Conservation (phyloP, 2,113 vertebrate species). For the Microtus montanus region DNA sequence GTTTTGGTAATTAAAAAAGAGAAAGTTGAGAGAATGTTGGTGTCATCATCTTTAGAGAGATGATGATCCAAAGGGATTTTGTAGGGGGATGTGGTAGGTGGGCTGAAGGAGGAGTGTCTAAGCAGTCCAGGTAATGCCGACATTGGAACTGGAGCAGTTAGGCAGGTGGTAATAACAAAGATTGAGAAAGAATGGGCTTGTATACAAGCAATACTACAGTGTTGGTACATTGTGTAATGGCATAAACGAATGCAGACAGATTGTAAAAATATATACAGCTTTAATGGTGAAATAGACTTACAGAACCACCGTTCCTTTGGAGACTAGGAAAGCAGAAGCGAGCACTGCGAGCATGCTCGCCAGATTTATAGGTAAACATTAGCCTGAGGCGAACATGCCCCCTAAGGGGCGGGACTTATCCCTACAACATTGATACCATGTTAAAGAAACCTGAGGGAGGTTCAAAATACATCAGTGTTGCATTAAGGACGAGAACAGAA, state of each 20-base stretch:
- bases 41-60: not conserved
- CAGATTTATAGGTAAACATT: too few species aligned
- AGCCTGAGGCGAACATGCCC: too few species aligned
- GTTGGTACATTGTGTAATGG: not conserved
- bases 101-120: not conserved
- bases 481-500: not conserved
- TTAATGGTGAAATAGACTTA: too few species aligned
- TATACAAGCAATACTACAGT: not conserved
- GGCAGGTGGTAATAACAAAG: not conserved
- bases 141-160: not conserved
- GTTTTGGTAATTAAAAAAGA: not conserved
- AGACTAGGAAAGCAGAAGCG: too few species aligned
- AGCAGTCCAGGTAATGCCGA: not conserved
- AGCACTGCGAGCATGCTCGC: too few species aligned
- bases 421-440: not conserved
- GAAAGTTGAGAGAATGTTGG: not conserved
- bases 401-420: too few species aligned
- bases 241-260: too few species aligned
- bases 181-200: not conserved
- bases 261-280: too few species aligned
- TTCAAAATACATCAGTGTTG: not conserved
- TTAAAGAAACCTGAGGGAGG: not conserved
- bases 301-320: too few species aligned
- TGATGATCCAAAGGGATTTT: not conserved
- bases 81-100: not conserved